Base-by-base conservation (phyloP, 2,113 vertebrate species). In the Lanius collurio region DNA sequence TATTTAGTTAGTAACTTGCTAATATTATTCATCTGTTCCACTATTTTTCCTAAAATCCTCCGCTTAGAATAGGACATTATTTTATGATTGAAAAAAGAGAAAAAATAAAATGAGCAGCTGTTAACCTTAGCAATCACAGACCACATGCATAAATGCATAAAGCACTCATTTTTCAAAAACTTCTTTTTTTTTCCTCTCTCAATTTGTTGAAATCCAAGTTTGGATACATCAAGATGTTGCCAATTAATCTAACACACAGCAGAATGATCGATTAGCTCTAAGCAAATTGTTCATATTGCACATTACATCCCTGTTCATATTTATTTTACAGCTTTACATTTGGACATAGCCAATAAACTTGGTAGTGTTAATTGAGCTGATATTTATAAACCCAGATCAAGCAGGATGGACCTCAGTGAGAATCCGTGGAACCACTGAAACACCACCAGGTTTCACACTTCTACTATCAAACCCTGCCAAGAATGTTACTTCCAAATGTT, bases 101-200 rank as follows among this genome's bases (percentile, higher is more conserved):
- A 93, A n/a, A 81, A 95, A 63, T 81, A 81, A 90, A 90, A 77
- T 31, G 47, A 97, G 62, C 49, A 91, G 83, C 87, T 94, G 94
- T 91, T 97, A 93, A 92, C 87, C 83, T 92, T 53, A 41, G 56
- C 57, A 89, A 44, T 74, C 80, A 82, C 9, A 79, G 80, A 75
- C 22, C 80, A 90, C 65, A 89, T 68, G 47, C 18, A 68, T 37
- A 84, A 95, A 91, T 0, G 37, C 62, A 75, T 52, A 70, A 77
- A 47, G 13, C 50, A 81, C 10, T 74, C 9, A 4, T 73, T 83
- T 89, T 73, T 60, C 20, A 23, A 44, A 78, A 89, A 22, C 33
- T 31, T 44, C 23, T 24, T 31, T n/a, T 64, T 55, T n/a, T 47
- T 37, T 42, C n/a, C 62, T 56, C 55, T 89, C 49, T 65, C 55